Base-by-base conservation (phyloP, 1,140 invertebrate genomes). In the Phthorimaea operculella region DNA sequence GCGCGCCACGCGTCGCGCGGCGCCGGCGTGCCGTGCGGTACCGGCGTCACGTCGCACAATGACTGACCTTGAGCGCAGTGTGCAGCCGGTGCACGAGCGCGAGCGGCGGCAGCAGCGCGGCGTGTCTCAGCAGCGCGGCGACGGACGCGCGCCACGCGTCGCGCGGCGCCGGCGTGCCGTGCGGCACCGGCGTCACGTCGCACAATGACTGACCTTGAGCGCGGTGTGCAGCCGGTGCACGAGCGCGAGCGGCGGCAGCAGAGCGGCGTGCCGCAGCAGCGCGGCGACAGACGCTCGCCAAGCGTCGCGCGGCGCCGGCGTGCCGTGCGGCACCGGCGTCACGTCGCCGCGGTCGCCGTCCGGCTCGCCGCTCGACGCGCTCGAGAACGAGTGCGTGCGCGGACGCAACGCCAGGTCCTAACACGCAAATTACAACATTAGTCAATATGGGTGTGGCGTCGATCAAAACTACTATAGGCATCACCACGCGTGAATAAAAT, bases 11-110 rank as follows among this genome's bases (percentile, higher is more conserved):
- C 63, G 60, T 83, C 83, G 21, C 79, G 74, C 58, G 64, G 33
- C 1, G 56, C 64, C 54, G 60, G 49, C 58, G 53, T 53, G 39
- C 59, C 63, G 36, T 68, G 64, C 48, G 75, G 74, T 51, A 78
- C 75, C 0, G 94, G 94, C 15, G 94, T 97, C 15, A 96, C 91
- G 61, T 97, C 96, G 4, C 93, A n/a, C n/a, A n/a, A n/a, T 36
- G 34, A 7, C 54, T 44, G 59, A 85, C 83, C 73, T 83, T 84
- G 54, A 85, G 65, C 10, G 81, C 76, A 18, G 77, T 83, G 54
- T 85, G 81, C 15, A 83, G 66, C 0, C 72, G 55, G 54, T 85
- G 81, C 14, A 81, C 66, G 9, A 85, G 69, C 12, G 69, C 59
- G 2, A 83, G 49, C 0, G 83, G 76, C 36, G 72, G 74, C 65